phyloP scores from a whole-genome alignment of 2,888 invertebrate genomes.

The Megalurothrips usitatus region DNA sequence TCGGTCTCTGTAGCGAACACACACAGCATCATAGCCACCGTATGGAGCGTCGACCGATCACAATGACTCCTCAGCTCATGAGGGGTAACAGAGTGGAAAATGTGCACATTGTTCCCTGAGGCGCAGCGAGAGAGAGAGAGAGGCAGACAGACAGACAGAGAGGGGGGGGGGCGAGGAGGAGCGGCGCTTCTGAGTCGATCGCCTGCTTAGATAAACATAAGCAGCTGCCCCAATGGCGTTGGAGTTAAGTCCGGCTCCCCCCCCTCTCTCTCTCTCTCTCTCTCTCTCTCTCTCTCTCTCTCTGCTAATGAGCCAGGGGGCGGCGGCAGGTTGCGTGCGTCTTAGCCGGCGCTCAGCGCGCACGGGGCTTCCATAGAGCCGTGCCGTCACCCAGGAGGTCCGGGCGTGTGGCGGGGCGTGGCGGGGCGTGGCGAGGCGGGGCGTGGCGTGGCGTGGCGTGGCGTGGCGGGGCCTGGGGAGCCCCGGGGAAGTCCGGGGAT shows the following conservation, averaged over 20 bases:
- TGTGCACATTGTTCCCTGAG: neutral
- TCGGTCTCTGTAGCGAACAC: neutral
- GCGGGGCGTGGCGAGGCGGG: no score
- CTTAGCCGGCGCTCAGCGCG: no score
- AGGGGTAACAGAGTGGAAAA: slow-evolving; percentile 26
- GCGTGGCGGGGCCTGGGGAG: no score
- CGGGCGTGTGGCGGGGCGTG: no score
- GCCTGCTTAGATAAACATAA: neutral
- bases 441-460: no score
- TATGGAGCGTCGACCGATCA: neutral
- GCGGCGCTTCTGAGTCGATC: no score
- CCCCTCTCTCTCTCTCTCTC: slow-evolving; percentile 6
- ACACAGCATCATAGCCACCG: neutral
- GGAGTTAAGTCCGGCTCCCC: neutral
- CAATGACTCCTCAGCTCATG: slow-evolving; percentile 22
- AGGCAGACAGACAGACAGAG: neutral
- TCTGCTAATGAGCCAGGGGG: no score
- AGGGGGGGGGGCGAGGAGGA: no score
- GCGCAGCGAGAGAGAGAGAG: neutral
- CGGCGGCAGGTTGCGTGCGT: no score
- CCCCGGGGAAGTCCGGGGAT: no score
- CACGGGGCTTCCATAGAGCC: no score
- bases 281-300: slow-evolving; percentile 20
- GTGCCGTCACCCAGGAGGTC: no score
- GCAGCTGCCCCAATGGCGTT: neutral